These are phyloP conservation scores for Synergus japonicus DNA, from an alignment of 2,888 invertebrate genomes.

Conservation along the genomic window DNA sequence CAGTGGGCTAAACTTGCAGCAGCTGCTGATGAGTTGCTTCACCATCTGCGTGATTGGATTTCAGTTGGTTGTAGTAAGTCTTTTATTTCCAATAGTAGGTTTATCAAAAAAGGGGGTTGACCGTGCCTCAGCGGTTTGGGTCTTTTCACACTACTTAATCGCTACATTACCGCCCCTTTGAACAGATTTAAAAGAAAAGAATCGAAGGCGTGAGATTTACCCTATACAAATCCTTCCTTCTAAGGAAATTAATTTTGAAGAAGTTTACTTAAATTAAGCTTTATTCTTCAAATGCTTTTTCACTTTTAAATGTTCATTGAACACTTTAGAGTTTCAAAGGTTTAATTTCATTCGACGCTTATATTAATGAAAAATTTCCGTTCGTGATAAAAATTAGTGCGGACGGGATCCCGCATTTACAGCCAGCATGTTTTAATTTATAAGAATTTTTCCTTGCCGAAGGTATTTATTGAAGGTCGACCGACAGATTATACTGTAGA, in stretches of 20 bases:
- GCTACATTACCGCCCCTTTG: neutral
- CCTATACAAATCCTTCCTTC: neutral
- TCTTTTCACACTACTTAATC: slow-evolving; percentile 1
- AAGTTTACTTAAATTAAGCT: neutral
- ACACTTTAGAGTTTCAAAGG: neutral
- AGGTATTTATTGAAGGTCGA: slow-evolving; percentile 24
- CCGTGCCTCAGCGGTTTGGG: neutral
- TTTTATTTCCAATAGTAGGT: slow-evolving; percentile 16
- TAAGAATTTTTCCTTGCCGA: neutral
- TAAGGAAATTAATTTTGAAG: neutral
- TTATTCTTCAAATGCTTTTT: too few species aligned
- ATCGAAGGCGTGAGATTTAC: neutral
- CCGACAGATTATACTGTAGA: slow-evolving; percentile 4
- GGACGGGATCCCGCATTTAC: slow-evolving; percentile 9
- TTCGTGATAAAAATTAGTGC: slow-evolving; percentile 14
- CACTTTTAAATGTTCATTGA: neutral
- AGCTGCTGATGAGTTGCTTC: slow-evolving; percentile 63
- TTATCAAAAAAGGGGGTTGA: slow-evolving; percentile 11
- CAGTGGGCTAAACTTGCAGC: slow-evolving; percentile 60
- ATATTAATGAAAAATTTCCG: slow-evolving; percentile 9
- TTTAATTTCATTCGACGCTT: neutral
- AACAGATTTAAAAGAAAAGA: slow-evolving; percentile 4
- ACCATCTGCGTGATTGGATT: slow-evolving; percentile 69
- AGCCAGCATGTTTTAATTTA: slow-evolving; percentile 29
- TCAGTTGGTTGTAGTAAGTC: slow-evolving; percentile 55